Conservation (phyloP, 2,113 vertebrate genomes). For the Colossoma macropomum region DNA sequence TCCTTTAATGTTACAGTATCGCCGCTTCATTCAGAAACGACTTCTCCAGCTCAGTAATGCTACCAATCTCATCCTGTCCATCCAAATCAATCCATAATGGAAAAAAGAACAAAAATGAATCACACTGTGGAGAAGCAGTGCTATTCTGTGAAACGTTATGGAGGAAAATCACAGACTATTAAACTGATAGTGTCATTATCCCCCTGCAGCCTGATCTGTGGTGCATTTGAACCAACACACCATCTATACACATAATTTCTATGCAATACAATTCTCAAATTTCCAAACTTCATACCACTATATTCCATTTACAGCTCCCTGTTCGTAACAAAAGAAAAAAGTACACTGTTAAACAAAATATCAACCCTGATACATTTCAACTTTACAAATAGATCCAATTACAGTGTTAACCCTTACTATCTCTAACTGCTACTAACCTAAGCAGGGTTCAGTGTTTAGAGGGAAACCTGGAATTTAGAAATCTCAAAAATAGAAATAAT, state of each 20-base stretch:
- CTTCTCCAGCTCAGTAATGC: conserved; percentile 36
- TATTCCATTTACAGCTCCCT: conserved; percentile 14
- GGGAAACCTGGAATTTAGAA: neutral
- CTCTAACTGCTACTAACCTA: conserved; percentile 26
- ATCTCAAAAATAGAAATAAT: conserved; percentile 2
- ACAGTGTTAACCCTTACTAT: conserved; percentile 50
- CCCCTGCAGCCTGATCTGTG: neutral
- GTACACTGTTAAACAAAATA: neutral
- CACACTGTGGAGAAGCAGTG: neutral
- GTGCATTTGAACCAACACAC: neutral
- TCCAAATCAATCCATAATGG: neutral
- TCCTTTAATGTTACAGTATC: conserved; percentile 12
- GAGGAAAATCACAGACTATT: neutral
- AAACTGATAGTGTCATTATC: neutral
- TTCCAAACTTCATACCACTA: conserved; percentile 17
- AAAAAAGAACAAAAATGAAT: conserved; percentile 1
- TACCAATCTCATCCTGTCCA: conserved; percentile 4
- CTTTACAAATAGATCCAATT: conserved; percentile 49
- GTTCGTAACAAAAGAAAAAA: conserved; percentile 5
- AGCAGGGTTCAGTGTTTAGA: conserved; percentile 6
- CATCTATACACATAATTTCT: conserved; percentile 30
- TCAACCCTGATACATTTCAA: conserved; percentile 23
- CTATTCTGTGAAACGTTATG: neutral
- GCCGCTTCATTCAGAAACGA: conserved; percentile 13
- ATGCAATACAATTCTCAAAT: conserved; percentile 4